phyloP scores from a whole-genome alignment of 2,797 vertebrate species.

The Gambelia wislizenii region DNA sequence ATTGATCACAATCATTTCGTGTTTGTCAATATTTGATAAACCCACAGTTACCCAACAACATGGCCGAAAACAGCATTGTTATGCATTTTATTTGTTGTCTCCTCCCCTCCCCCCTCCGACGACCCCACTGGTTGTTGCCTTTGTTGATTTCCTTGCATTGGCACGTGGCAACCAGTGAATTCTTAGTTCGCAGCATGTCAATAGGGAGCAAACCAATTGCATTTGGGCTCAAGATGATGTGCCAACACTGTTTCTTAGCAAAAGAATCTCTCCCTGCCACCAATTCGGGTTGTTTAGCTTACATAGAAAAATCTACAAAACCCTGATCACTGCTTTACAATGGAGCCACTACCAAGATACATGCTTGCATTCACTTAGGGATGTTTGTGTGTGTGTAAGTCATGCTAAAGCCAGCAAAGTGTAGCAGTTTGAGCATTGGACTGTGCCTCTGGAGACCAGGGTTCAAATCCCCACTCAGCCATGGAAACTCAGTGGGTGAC shows the following conservation, averaged over 20 bases:
- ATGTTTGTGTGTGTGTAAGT: no score
- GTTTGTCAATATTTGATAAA: constrained; percentile 91
- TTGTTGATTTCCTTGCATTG: constrained; percentile 54
- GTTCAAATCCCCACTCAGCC: no score
- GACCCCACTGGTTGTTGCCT: constrained; percentile 56
- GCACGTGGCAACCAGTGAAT: constrained; percentile 35
- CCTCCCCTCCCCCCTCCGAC: background rate
- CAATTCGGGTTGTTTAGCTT: constrained; percentile 19
- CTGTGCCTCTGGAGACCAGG: no score
- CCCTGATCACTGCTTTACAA: background rate
- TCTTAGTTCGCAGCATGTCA: constrained; percentile 7
- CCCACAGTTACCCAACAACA: constrained; percentile 82
- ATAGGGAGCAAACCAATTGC: constrained; percentile 32
- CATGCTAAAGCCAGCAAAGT: no score
- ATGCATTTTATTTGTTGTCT: constrained; percentile 57
- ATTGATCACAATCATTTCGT: constrained; percentile 88
- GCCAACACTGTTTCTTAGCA: constrained; percentile 5
- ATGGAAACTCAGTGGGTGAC: no score
- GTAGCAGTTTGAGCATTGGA: no score
- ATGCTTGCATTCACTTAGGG: no score
- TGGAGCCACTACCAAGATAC: background rate
- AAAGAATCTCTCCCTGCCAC: background rate
- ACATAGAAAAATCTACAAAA: constrained; percentile 11
- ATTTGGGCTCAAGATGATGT: constrained; percentile 32
- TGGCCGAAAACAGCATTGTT: constrained; percentile 78